phyloP scores from a whole-genome alignment of 35 echinoderm and acorn worm genomes.

The Holothuria glaberrima region DNA sequence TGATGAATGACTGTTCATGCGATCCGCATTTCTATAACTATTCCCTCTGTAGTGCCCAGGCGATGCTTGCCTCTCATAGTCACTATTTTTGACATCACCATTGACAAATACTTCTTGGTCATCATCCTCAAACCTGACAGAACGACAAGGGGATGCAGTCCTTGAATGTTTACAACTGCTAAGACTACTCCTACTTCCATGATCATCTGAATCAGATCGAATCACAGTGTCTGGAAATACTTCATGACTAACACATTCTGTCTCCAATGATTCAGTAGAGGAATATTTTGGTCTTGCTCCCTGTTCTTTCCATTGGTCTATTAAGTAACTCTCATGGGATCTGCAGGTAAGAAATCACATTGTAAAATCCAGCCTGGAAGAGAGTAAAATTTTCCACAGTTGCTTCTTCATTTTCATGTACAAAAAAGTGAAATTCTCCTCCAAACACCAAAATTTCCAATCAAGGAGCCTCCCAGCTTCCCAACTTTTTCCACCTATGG shows the following conservation, averaged over 20 bases:
- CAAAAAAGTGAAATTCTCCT: too few relatives aligned
- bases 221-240: slow-evolving; percentile 83
- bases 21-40: background rate
- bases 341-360: slow-evolving; percentile 23
- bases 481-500: too few relatives aligned
- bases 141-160: slow-evolving; percentile 71
- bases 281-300: slow-evolving; percentile 92
- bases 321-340: slow-evolving; percentile 27
- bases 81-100: background rate
- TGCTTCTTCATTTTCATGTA: background rate
- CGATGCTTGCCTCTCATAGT: background rate
- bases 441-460: too few relatives aligned
- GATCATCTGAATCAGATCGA: slow-evolving; percentile 66
- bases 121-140: slow-evolving; percentile 87
- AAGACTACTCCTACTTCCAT: background rate
- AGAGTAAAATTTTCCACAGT: background rate
- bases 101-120: background rate
- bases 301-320: slow-evolving; percentile 70
- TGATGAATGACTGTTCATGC: background rate
- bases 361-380: too few relatives aligned
- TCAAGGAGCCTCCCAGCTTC: too few relatives aligned
- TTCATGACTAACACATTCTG: slow-evolving; percentile 75
- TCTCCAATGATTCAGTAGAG: slow-evolving; percentile 85
- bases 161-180: slow-evolving; percentile 19
- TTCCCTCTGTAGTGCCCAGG: background rate